A percentile compares a stretch with the other conserved stretches of the same genome.
Evolutionary conservation across 1,140 invertebrate genomes (phyloP).

Genomic region (Triops longicaudatus): DNA sequence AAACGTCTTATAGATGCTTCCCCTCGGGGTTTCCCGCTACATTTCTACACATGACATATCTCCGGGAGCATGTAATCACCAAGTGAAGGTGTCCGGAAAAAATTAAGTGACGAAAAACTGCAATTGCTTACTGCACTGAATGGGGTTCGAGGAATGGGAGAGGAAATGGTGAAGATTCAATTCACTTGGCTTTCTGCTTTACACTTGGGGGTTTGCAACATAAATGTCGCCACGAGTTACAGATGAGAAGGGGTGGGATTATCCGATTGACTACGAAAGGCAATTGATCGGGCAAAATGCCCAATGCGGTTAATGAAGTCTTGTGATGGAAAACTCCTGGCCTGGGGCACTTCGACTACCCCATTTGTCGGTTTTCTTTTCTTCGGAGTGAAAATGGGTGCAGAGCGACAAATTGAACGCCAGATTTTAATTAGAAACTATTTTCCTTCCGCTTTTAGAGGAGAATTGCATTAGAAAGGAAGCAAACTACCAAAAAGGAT

Average conservation of each 20-base stretch:
- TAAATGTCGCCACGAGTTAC: not conserved
- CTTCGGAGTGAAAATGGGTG: not conserved
- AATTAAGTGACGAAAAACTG: not conserved
- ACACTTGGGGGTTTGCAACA: not conserved
- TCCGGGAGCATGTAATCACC: not conserved
- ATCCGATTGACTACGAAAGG: not conserved
- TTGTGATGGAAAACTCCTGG: not conserved
- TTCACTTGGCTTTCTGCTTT: not conserved
- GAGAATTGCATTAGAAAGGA: not conserved
- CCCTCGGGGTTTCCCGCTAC: not conserved
- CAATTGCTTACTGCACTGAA: not conserved
- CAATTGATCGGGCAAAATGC: constrained; percentile 7
- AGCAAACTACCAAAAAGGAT: not conserved
- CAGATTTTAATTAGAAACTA: not conserved
- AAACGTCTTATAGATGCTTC: not conserved
- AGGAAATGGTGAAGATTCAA: not conserved
- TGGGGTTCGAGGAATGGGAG: not conserved
- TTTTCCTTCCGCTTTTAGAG: not conserved
- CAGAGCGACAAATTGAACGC: not conserved
- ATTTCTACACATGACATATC: not conserved
- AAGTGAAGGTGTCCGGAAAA: not conserved
- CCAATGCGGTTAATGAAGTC: constrained; percentile 12
- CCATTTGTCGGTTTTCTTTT: not conserved
- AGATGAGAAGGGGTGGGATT: not conserved
- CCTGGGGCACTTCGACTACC: not conserved